Evolutionary conservation across 2,888 invertebrate species (phyloP).

Genomic region (Sarcophaga subvicina): DNA sequence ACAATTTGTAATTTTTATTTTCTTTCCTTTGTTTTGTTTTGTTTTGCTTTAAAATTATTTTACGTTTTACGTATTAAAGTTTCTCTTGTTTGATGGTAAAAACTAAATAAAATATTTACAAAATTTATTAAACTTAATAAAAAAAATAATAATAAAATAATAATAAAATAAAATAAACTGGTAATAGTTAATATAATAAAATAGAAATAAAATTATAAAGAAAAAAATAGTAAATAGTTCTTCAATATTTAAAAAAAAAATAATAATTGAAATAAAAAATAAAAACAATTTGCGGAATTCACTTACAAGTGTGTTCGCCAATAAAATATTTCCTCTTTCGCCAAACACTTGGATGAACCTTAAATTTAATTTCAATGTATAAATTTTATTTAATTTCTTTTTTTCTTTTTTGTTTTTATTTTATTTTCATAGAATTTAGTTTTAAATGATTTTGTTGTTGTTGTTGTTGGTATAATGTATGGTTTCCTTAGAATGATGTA

Average conservation of each 20-base stretch:
- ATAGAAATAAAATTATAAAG: background rate
- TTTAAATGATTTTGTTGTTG: no score
- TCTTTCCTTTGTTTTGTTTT: background rate
- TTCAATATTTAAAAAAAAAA: conserved; percentile 6
- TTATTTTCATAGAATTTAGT: no score
- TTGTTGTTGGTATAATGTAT: no score
- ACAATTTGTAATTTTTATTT: conserved; percentile 29
- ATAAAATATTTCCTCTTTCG: background rate
- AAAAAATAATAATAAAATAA: background rate
- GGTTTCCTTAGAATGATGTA: no score
- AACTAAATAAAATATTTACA: conserved; percentile 61
- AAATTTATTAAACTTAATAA: conserved; percentile 14
- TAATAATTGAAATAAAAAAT: background rate
- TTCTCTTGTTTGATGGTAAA: conserved; percentile 28
- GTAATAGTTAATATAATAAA: background rate
- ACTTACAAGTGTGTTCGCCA: background rate
- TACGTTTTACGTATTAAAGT: conserved; percentile 57
- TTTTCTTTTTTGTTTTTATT: no score
- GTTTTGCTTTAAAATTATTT: conserved; percentile 29
- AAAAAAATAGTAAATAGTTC: background rate
- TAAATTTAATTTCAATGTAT: background rate
- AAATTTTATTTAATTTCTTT: no score
- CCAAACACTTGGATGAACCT: background rate
- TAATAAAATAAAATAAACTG: conserved; percentile 6
- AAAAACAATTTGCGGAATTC: no score